phyloP scores from a whole-genome alignment of 2,797 vertebrate genomes.

The Dendrocincla tyrannina region DNA sequence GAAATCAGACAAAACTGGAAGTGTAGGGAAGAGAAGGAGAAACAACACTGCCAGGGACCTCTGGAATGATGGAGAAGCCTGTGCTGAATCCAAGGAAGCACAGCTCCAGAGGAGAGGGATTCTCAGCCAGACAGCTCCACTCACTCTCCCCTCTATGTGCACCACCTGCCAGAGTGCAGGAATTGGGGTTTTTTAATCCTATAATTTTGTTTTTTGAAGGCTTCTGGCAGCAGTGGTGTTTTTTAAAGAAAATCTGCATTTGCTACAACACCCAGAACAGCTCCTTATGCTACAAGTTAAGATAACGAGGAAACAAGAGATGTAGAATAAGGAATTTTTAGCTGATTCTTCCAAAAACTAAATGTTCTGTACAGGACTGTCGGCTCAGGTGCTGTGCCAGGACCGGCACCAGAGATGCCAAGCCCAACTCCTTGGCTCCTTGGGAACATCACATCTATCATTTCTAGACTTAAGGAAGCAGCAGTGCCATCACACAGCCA shows the following conservation, averaged over 20 bases:
- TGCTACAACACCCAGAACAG: not conserved
- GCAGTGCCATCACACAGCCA: not conserved
- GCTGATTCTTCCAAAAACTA: not conserved
- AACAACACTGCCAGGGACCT: not conserved
- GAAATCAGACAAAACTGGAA: not conserved
- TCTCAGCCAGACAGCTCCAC: not conserved
- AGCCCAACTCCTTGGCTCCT: accelerated
- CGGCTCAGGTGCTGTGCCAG: not conserved
- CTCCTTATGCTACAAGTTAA: not conserved
- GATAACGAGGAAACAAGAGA: not conserved
- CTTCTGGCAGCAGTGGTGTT: not conserved
- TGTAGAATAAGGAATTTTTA: not conserved
- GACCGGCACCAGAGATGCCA: not conserved
- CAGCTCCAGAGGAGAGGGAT: not conserved
- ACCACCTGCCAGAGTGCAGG: not conserved
- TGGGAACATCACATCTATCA: not conserved
- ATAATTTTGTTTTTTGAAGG: not conserved
- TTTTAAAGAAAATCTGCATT: not conserved
- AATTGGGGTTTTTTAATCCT: not conserved
- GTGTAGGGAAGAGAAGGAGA: not conserved
- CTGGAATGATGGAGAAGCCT: not conserved
- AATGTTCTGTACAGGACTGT: not conserved
- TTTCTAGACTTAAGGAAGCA: not conserved
- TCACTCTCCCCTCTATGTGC: not conserved
- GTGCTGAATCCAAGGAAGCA: not conserved